Evolutionary conservation across 2,888 invertebrate genomes (phyloP).

Genomic region (Hypomecis punctinalis): DNA sequence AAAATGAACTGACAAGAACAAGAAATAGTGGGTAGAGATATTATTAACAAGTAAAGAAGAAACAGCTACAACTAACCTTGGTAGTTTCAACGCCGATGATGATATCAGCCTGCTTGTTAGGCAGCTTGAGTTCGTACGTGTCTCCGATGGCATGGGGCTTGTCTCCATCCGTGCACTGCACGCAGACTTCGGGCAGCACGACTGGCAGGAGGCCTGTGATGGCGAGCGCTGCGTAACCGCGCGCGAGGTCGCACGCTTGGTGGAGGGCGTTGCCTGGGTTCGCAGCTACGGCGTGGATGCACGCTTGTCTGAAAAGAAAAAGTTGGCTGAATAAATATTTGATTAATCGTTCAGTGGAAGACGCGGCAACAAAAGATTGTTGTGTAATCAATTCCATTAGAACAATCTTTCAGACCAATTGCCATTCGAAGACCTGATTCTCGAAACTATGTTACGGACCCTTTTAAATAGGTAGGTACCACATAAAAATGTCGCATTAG

Average conservation of each 20-base stretch:
- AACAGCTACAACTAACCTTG: slow-evolving; percentile 49
- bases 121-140: slow-evolving; percentile 86
- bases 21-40: too few relatives aligned
- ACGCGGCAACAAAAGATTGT: too few relatives aligned
- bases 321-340: neutral
- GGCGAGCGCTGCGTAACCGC: slow-evolving; percentile 88
- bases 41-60: too few relatives aligned
- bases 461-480: too few relatives aligned
- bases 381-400: too few relatives aligned
- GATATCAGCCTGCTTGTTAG: slow-evolving; percentile 92
- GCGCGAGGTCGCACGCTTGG: slow-evolving; percentile 88
- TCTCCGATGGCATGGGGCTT: slow-evolving; percentile 82
- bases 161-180: slow-evolving; percentile 82
- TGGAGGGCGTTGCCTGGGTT: slow-evolving; percentile 69
- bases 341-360: too few relatives aligned
- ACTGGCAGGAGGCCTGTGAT: slow-evolving; percentile 85
- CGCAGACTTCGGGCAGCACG: slow-evolving; percentile 87
- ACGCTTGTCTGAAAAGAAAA: slow-evolving; percentile 86
- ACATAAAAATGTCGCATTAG: too few relatives aligned
- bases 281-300: slow-evolving; percentile 87
- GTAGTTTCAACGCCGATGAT: slow-evolving; percentile 90
- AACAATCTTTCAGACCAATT: too few relatives aligned
- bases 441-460: too few relatives aligned
- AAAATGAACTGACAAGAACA: too few relatives aligned
- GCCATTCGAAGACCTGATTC: too few relatives aligned